These are phyloP conservation scores for Cyprinodon variegatus DNA, from an alignment of 2,113 vertebrate genomes.

Conservation along the genomic window DNA sequence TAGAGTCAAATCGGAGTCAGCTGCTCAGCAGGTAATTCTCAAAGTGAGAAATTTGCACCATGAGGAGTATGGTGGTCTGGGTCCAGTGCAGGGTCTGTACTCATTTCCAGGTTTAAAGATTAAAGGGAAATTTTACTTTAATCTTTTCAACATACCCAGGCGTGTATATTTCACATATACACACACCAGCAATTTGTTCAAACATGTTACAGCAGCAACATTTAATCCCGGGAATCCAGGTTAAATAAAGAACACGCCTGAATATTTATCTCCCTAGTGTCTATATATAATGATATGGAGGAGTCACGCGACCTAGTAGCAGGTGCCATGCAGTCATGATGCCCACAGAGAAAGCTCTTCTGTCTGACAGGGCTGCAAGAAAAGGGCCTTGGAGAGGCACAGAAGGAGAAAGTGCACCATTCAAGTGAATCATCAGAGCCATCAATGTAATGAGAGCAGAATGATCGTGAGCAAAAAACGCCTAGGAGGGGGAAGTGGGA, in stretches of 20 bases:
- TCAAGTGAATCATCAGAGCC: slow-evolving; percentile 82
- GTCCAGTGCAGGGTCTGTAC: slow-evolving; percentile 7
- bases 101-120: slow-evolving; percentile 21
- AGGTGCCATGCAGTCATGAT: slow-evolving; percentile 51
- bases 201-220: slow-evolving; percentile 7
- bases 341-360: slow-evolving; percentile 50
- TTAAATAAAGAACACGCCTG: slow-evolving; percentile 27
- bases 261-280: slow-evolving; percentile 19
- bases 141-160: slow-evolving; percentile 1
- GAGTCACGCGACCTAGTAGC: slow-evolving; percentile 42
- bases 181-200: background rate
- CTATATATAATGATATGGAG: slow-evolving; percentile 29
- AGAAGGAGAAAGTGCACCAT: slow-evolving; percentile 54
- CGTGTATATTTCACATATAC: background rate
- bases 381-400: slow-evolving; percentile 63
- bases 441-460: slow-evolving; percentile 83
- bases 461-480: slow-evolving; percentile 59
- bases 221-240: slow-evolving; percentile 6
- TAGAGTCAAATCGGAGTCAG: slow-evolving; percentile 39
- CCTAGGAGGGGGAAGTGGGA: slow-evolving; percentile 7
- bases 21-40: slow-evolving; percentile 50
- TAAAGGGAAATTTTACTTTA: slow-evolving; percentile 35
- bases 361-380: slow-evolving; percentile 60
- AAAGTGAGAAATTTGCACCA: slow-evolving; percentile 49
- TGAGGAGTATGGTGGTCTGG: slow-evolving; percentile 49